A percentile compares a stretch with the other conserved stretches of the same genome.
Evolutionary conservation across 2,113 vertebrate genomes (phyloP).

Genomic region (Lanius ludovicianus): DNA sequence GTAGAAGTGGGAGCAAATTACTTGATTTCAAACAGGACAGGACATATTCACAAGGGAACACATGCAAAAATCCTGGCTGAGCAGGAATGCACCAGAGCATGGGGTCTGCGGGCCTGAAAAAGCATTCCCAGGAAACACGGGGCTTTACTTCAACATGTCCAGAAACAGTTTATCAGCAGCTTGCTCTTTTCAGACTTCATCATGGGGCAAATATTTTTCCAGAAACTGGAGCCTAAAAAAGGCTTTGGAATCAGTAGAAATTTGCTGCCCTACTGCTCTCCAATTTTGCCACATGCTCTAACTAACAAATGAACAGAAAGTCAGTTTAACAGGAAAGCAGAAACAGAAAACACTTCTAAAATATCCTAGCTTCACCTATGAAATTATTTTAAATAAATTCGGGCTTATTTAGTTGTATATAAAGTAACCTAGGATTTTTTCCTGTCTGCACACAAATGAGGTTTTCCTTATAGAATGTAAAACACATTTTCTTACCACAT

Average conservation of each 20-base stretch:
- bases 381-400: neutral
- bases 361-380: neutral
- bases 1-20: neutral
- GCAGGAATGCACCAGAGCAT: neutral
- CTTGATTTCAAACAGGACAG: neutral
- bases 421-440: neutral
- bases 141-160: neutral
- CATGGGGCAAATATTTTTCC: neutral
- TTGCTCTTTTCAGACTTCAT: neutral
- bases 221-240: neutral
- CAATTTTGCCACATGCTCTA: neutral
- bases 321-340: neutral
- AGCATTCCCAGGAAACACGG: fast-evolving
- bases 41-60: neutral
- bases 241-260: neutral
- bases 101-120: neutral
- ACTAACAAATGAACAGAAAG: neutral
- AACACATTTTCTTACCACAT: neutral
- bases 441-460: neutral
- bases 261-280: neutral
- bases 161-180: neutral
- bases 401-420: neutral
- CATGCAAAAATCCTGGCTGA: neutral
- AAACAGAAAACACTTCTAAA: neutral
- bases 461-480: neutral